Percentiles rank a stretch among this genome's conserved stretches.
Conservation (phyloP, 2,797 vertebrate genomes). For the Coccyzus lansbergi region DNA sequence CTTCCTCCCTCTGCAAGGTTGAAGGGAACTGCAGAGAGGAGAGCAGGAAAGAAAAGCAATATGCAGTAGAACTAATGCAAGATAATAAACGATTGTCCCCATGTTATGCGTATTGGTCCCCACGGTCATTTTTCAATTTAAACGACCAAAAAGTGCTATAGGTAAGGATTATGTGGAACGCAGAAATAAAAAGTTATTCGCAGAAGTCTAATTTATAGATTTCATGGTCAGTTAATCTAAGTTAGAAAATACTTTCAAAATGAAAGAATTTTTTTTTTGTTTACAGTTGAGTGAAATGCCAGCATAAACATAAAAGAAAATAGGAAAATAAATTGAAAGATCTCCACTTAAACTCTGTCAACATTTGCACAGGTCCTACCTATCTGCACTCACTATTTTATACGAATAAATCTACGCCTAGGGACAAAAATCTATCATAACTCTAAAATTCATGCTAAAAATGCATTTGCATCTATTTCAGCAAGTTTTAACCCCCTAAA, state of each 20-base stretch:
- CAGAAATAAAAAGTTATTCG: background rate
- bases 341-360: constrained; percentile 15
- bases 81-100: background rate
- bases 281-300: constrained; percentile 39
- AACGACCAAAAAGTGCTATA: background rate
- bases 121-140: background rate
- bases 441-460: background rate
- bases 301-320: constrained; percentile 46
- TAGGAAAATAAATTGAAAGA: constrained; percentile 55
- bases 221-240: constrained; percentile 48
- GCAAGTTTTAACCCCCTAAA: background rate
- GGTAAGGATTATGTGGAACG: background rate
- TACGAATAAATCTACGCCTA: background rate
- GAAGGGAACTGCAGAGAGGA: background rate
- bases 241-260: constrained; percentile 18
- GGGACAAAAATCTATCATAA: background rate
- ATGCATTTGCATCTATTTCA: background rate
- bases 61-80: constrained; percentile 6
- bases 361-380: background rate
- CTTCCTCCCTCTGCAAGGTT: background rate
- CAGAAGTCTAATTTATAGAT: constrained; percentile 26
- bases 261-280: constrained; percentile 37
- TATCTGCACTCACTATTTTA: background rate
- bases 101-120: background rate
- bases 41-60: background rate